Base-by-base conservation (phyloP, 1,140 invertebrate genomes). In the Chrysomallon squamiferum region DNA sequence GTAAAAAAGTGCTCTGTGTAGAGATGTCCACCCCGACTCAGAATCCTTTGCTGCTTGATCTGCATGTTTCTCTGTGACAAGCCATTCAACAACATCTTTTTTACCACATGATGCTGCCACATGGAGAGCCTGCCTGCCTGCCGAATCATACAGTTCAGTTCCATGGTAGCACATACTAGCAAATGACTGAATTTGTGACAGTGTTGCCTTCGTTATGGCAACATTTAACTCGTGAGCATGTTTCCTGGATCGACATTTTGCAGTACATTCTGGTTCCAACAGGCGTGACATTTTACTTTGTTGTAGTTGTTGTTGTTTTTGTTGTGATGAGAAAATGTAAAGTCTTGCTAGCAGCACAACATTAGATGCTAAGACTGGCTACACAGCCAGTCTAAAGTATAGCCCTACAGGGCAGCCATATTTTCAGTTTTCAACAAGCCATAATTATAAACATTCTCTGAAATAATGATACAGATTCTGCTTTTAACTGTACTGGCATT, bases 1-100 rank as follows among this genome's bases (percentile, higher is more conserved):
- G 86, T 92, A 92, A 83, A 91, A 92, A 30, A 92, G 84, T 68
- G 91, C 90, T 69, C 91, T 84, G 82, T 93, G 92, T 20, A 93
- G 80, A 0, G 92, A 87, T 18, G 92, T 92, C 83, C 91, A 93
- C 0, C 91, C 91, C 25, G 91, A 93, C 81, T 93, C 92, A 0
- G 78, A 68, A 80, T 93, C 92, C 70, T 88, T 88, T 0, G 83
- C 82, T 83, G 91, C 90, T 2, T 90, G 75, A 74, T 90, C 88
- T 2, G 87, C 86, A 58, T 89, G 85, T 43, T 88, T 88, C 49
- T 88, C 86, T 59, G 83, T 77, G 3, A 91, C 67, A 2, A 93
- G 81, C 92, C 92, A 93, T 73, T 90, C 87, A 62, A 91, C 87
- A 20, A 92, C 82, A 56, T 87, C 79, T 43, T 79, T 57, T 64